phyloP scores from a whole-genome alignment of 2,888 invertebrate genomes.

The Spodoptera littoralis region DNA sequence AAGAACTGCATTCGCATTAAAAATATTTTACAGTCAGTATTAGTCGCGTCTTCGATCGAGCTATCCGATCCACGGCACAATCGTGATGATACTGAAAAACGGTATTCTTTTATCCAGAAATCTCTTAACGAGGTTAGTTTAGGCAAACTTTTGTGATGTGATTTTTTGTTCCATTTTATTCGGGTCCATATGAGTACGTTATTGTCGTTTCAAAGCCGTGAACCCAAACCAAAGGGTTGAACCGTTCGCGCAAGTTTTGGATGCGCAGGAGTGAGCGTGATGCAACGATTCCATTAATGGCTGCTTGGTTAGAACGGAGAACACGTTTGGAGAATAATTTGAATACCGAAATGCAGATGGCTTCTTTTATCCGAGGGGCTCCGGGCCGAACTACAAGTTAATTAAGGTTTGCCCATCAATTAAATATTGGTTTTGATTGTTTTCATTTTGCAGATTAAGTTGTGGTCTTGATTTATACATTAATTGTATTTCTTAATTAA shows the following conservation, averaged over 20 bases:
- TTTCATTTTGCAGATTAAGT: constrained; percentile 82
- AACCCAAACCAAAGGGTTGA: constrained; percentile 74
- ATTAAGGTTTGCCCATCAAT: constrained; percentile 88
- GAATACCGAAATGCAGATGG: constrained; percentile 88
- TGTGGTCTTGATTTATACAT: constrained; percentile 78
- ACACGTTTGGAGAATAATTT: constrained; percentile 88
- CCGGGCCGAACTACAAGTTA: constrained; percentile 85
- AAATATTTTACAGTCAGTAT: constrained; percentile 72
- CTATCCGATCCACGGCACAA: constrained; percentile 86
- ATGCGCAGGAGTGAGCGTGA: constrained; percentile 87
- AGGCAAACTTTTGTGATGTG: constrained; percentile 88
- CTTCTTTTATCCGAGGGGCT: constrained; percentile 85
- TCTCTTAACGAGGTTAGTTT: constrained; percentile 89
- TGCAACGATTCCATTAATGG: constrained; percentile 74
- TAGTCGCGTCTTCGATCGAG: constrained; percentile 75
- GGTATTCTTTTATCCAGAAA: constrained; percentile 88
- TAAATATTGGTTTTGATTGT: constrained; percentile 87
- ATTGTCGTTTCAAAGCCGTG: constrained; percentile 74
- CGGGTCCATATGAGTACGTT: constrained; percentile 84
- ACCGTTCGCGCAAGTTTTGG: constrained; percentile 69
- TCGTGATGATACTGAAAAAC: constrained; percentile 88
- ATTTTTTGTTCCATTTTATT: constrained; percentile 84
- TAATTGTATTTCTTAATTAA: constrained; percentile 77
- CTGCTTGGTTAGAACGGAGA: constrained; percentile 74
- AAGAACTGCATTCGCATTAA: constrained; percentile 48